Evolutionary conservation across 1,140 invertebrate species (phyloP), one percentile per base, ranked within the genome.

Genomic region (Diabrotica virgifera): DNA sequence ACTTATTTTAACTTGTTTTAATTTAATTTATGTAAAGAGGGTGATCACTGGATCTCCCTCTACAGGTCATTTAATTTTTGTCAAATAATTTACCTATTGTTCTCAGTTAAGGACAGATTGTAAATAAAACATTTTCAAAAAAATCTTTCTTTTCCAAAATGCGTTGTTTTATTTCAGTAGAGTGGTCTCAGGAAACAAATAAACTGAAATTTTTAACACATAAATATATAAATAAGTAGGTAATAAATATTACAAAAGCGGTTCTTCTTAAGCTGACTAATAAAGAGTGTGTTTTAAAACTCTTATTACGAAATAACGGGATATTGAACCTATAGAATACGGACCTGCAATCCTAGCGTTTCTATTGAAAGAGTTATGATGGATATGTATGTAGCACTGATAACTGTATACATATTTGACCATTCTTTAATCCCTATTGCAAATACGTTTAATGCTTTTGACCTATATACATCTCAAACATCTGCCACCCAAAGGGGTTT

Each of bases 371-470:
- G 59, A 65, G 55, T 66, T 72, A 72, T 72, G 70, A 72, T 72
- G 65, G 70, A 72, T 72, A 69, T 64, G 68, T 70, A 46, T 67
- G 62, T 70, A 63, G 62, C 57, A 59, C 57, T 50, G 59, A 72
- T 72, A 72, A 72, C 70, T 72, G 70, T 72, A 70, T 67, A 67
- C 62, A 72, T 64, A 66, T 69, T 60, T 69, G 65, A 69, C 68
- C 63, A 70, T 62, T 66, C 50, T 64, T 68, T 72, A 72, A 72
- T 67, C 70, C 64, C 63, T 65, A 63, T 70, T 67, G 68, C 68
- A 70, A 70, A 72, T 72, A 70, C 54, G 62, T 62, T 65, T 64
- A 69, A 68, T 64, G 68, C 60, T 68, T 65, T 72, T 72, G 70
- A 72, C 70, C 70, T 72, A 72, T 58, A 72, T 70, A 65, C 56